phyloP scores from a whole-genome alignment of 2,113 vertebrate genomes.

The Elachura formosa region DNA sequence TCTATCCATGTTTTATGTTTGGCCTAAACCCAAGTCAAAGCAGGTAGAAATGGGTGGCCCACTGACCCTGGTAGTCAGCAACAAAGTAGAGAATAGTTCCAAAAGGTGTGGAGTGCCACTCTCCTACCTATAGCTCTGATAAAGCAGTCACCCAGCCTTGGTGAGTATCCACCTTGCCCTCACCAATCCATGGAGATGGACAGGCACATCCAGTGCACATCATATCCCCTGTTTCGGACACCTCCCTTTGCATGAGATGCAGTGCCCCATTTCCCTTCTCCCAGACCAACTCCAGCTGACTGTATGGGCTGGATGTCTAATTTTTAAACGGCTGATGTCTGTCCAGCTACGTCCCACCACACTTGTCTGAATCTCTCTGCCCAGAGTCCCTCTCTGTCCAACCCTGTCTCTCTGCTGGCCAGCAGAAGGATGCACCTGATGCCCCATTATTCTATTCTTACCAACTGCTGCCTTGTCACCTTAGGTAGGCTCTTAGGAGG shows the following conservation, averaged over 20 bases:
- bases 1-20: background rate
- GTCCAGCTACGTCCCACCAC: background rate
- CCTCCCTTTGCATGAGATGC: accelerated
- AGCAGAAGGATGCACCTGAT: background rate
- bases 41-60: background rate
- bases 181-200: background rate
- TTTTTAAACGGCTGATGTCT: background rate
- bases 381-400: background rate
- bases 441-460: background rate
- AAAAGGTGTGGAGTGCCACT: background rate
- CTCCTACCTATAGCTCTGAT: background rate
- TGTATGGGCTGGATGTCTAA: background rate
- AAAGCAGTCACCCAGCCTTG: background rate
- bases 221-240: background rate
- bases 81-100: background rate
- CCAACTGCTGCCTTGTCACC: background rate
- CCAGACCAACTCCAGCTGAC: background rate
- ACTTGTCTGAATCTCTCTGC: background rate
- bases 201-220: background rate
- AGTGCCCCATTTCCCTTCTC: accelerated
- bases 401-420: background rate
- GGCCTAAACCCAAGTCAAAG: background rate
- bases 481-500: background rate
- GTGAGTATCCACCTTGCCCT: background rate
- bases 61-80: background rate